Conservation (phyloP, 2,888 invertebrate species). For the Cataglyphis albicans region DNA sequence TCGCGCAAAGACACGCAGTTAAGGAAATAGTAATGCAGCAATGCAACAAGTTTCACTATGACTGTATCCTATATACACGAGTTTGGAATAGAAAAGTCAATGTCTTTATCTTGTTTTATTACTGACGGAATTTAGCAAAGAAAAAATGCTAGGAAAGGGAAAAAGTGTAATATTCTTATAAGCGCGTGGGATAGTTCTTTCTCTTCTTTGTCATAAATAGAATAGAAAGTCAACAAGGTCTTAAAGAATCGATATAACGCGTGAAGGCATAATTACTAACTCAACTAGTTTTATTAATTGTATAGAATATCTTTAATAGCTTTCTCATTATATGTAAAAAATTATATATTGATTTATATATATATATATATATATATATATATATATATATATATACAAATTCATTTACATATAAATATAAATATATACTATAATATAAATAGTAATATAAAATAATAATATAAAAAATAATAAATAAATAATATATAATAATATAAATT, state of each 20-base stretch:
- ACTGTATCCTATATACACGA: background rate
- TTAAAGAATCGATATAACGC: slow-evolving; percentile 10
- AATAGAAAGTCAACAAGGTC: slow-evolving; percentile 2
- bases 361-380: background rate
- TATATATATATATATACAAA: background rate
- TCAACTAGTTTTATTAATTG: background rate
- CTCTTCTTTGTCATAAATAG: background rate
- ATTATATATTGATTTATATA: too few relatives aligned
- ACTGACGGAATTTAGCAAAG: background rate
- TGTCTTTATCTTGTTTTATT: background rate
- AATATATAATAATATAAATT: background rate
- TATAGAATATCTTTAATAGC: background rate
- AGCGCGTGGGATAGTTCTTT: background rate
- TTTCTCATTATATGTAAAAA: background rate
- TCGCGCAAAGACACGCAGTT: background rate
- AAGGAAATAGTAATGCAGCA: slow-evolving; percentile 19
- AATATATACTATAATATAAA: too few relatives aligned
- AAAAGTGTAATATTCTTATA: slow-evolving; percentile 24
- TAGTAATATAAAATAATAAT: too few relatives aligned
- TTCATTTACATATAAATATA: background rate
- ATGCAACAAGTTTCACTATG: slow-evolving; percentile 76
- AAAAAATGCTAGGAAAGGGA: background rate
- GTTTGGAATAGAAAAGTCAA: background rate
- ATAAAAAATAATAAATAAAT: too few relatives aligned
- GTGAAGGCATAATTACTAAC: background rate